A percentile compares a stretch with the other conserved stretches of the same genome.
phyloP scores from a whole-genome alignment of 2,888 invertebrate genomes.

The Zonitis immaculata region DNA sequence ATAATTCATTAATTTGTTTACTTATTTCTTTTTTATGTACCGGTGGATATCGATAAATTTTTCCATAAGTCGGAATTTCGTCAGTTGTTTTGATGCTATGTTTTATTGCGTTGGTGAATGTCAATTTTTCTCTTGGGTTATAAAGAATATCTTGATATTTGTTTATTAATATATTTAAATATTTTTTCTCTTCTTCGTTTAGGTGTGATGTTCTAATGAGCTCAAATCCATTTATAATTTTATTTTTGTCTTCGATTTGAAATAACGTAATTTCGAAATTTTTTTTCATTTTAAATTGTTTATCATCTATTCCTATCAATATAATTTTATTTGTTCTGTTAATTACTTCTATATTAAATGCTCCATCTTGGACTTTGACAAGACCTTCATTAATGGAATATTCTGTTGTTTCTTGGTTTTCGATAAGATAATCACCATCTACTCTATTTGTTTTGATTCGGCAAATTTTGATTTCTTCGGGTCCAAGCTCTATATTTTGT shows the following conservation, averaged over 20 bases:
- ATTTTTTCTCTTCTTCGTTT: background rate
- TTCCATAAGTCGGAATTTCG: background rate
- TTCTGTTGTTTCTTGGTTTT: background rate
- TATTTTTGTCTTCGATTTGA: background rate
- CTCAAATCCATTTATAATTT: background rate
- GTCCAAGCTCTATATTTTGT: background rate
- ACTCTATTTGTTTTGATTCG: background rate
- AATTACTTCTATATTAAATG: background rate
- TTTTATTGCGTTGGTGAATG: background rate
- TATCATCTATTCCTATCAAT: background rate
- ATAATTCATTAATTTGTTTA: constrained; percentile 18
- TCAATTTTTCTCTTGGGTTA: background rate
- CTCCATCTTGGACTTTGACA: background rate
- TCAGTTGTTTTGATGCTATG: background rate
- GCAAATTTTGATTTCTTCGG: background rate
- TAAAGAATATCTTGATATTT: background rate
- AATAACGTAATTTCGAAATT: background rate
- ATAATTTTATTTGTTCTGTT: background rate
- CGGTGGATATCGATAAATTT: background rate
- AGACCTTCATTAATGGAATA: background rate
- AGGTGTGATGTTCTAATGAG: background rate
- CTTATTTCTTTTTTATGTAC: constrained; percentile 26
- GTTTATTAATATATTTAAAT: background rate
- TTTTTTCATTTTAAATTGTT: background rate
- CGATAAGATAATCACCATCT: background rate